Evolutionary conservation across 2,113 vertebrate genomes (phyloP).

Genomic region (Xenopus laevis): DNA sequence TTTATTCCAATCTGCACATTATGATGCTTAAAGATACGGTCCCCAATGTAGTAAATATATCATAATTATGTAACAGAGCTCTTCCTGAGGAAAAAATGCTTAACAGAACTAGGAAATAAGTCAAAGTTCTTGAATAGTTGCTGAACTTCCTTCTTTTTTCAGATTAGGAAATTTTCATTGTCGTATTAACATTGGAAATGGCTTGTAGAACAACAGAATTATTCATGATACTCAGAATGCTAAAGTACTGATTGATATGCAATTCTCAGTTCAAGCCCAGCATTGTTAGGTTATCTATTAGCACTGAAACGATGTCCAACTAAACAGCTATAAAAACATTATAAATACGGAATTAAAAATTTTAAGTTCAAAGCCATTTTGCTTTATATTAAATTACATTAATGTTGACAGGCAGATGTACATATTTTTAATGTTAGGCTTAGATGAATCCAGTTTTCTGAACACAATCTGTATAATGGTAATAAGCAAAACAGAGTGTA

Average conservation of each 20-base stretch:
- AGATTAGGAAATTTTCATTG: constrained; percentile 49
- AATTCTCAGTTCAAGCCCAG: neutral
- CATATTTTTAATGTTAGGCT: too few relatives aligned
- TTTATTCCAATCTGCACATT: constrained; percentile 35
- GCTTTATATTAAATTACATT: too few relatives aligned
- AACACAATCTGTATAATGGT: too few relatives aligned
- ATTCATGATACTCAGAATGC: neutral
- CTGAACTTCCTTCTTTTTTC: constrained; percentile 22
- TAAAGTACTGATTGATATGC: constrained; percentile 31
- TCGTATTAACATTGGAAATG: constrained; percentile 47
- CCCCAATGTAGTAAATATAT: constrained; percentile 27
- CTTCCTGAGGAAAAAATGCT: constrained; percentile 52
- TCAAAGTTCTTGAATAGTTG: constrained; percentile 45
- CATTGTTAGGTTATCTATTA: constrained; percentile 7
- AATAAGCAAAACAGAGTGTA: too few relatives aligned
- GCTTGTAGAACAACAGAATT: constrained; percentile 36
- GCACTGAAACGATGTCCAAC: neutral
- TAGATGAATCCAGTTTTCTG: too few relatives aligned
- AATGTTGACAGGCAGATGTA: too few relatives aligned
- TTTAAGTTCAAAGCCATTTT: neutral
- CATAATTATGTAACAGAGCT: constrained; percentile 47
- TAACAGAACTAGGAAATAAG: constrained; percentile 50
- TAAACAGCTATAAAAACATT: neutral
- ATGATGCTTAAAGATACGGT: constrained; percentile 49
- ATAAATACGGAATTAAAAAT: neutral